Conservation (phyloP, 2,113 vertebrate species). For the Ciconia boyciana region DNA sequence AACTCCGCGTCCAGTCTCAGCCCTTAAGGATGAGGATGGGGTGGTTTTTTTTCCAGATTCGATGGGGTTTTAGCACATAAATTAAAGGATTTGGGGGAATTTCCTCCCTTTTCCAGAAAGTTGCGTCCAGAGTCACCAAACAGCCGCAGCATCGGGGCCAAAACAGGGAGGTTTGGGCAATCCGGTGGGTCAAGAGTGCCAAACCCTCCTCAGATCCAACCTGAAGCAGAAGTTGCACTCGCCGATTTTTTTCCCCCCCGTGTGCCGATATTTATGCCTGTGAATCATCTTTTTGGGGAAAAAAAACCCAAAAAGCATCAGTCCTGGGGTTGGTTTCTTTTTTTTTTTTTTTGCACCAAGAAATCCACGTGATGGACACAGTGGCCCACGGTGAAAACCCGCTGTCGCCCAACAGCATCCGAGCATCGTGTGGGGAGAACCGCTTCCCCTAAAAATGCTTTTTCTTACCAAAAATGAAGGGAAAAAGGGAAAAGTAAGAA, state of each 20-base stretch:
- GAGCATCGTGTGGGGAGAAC: neutral
- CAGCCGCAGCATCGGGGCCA: fast-evolving
- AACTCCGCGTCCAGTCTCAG: neutral
- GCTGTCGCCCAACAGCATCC: neutral
- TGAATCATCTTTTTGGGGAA: neutral
- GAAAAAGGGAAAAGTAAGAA: neutral
- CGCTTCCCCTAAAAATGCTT: conserved; percentile 31
- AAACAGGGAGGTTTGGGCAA: neutral
- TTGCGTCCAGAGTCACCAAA: neutral
- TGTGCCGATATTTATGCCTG: neutral
- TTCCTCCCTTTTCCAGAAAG: neutral
- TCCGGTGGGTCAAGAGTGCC: neutral
- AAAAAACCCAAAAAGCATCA: neutral
- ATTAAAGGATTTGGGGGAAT: conserved; percentile 19
- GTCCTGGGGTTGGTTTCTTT: neutral
- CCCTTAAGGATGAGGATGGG: neutral
- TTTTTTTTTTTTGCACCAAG: neutral
- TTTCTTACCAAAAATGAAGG: conserved; percentile 14
- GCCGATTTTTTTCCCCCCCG: neutral
- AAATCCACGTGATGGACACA: neutral
- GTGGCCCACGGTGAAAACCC: neutral
- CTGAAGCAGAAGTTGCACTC: neutral
- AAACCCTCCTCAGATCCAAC: neutral
- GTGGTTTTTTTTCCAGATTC: neutral
- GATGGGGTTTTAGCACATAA: neutral